These are phyloP conservation scores for Nymphalis polychloros DNA, from an alignment of 2,888 invertebrate genomes.

Conservation along the genomic window DNA sequence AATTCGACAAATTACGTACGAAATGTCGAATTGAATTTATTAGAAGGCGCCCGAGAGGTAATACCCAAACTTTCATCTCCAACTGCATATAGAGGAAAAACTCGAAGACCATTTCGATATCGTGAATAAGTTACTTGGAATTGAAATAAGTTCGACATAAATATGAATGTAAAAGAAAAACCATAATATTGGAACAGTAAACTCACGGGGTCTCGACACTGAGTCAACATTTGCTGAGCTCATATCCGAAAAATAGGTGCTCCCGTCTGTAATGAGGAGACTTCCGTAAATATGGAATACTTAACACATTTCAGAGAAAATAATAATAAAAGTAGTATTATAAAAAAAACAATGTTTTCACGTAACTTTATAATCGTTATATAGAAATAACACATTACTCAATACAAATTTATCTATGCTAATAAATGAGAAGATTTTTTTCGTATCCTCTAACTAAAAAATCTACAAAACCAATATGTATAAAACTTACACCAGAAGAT, in stretches of 20 bases:
- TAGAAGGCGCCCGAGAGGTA: background rate
- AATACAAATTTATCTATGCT: no score
- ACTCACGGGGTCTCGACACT: constrained; percentile 40
- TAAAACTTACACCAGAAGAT: no score
- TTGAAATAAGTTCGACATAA: constrained; percentile 27
- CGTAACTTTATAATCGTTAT: background rate
- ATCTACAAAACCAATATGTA: no score
- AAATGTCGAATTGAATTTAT: background rate
- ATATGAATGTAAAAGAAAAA: constrained; percentile 21
- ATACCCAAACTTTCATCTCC: constrained; percentile 5
- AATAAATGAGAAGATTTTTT: no score
- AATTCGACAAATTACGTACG: background rate
- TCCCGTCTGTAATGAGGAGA: constrained; percentile 52
- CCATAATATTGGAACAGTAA: constrained; percentile 24
- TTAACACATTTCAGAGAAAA: constrained; percentile 43
- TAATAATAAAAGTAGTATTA: constrained; percentile 35
- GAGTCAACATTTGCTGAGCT: constrained; percentile 45
- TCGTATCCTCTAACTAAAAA: no score
- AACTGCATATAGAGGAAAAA: constrained; percentile 1
- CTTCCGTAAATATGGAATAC: constrained; percentile 48
- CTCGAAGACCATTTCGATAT: constrained; percentile 15
- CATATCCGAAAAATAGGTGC: constrained; percentile 40
- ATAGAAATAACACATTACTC: no score
- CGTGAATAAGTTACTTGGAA: constrained; percentile 21
- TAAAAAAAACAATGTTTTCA: constrained; percentile 23